Base-by-base conservation (phyloP, 2,888 invertebrate species). In the Stenodera caucasica region DNA sequence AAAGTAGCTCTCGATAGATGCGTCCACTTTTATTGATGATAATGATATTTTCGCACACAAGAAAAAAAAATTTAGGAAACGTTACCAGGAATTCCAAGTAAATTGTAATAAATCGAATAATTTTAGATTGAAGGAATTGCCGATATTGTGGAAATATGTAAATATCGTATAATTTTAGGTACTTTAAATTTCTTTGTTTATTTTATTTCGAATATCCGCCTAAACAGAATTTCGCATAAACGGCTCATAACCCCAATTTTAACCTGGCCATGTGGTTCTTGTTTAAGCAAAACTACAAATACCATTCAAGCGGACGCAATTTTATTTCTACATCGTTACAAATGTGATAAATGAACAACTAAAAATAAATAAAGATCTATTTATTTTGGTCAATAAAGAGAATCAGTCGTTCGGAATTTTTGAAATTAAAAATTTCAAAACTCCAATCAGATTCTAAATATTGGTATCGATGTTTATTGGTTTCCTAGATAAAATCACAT, bases 401-500 rank as follows among this genome's bases (percentile, higher is more conserved):
- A 6, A 8, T 49, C 37, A 32, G 21, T 21, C 14, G 35, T 18
- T 32, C 14, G 53, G n/a, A 18, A n/a, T n/a, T n/a, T n/a, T n/a
- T n/a, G n/a, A n/a, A n/a, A n/a, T n/a, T n/a, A n/a, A n/a, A n/a
- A n/a, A 11, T 50, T 50, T 12, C 21, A 14, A 49, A n/a, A 33
- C 23, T 32, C 32, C 57, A 51, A 59, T 57, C 49, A 56, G 51
- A 54, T 63, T 63, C 51, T 52, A 53, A 57, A 52, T 66, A 70
- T 68, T 65, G 67, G 64, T 68, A 70, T 68, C 68, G 67, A 66
- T 70, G 69, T 70, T 66, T 71, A 65, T 63, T 55, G 64, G 60
- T 58, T 63, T 53, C 68, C 66, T 65, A 67, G 67, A 67, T 68
- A 69, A 67, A 70, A 73, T 75, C 76, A 70, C 77, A 78, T 78